These are phyloP conservation scores for Plutomurus gul DNA, from an alignment of 1,140 invertebrate species.

Conservation along the genomic window DNA sequence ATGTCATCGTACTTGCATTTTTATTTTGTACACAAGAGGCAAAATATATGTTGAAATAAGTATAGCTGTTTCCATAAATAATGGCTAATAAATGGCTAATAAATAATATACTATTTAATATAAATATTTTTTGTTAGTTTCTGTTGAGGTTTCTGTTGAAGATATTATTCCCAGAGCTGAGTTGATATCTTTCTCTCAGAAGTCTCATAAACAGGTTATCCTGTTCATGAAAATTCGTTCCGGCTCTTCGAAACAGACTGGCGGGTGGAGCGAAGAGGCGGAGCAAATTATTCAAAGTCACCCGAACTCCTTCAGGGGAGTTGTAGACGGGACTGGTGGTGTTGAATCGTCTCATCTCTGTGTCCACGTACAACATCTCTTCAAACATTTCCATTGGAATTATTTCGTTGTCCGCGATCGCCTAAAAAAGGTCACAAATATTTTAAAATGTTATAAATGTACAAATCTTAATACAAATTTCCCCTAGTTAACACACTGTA, in stretches of 20 bases:
- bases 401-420: neutral
- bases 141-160: neutral
- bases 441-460: no score
- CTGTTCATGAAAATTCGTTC: neutral
- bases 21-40: no score
- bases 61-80: no score
- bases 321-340: neutral
- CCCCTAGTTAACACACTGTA: no score
- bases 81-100: no score
- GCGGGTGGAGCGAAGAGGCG: neutral
- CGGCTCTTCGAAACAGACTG: neutral
- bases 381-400: slow-evolving; percentile 12
- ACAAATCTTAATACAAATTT: no score
- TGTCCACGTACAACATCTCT: neutral
- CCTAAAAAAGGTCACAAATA: neutral
- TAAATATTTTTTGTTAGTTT: no score
- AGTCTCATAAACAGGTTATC: neutral
- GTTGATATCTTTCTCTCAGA: neutral
- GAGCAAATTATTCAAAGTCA: neutral
- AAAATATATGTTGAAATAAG: no score
- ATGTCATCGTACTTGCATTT: no score
- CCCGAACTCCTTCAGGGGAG: neutral
- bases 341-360: neutral
- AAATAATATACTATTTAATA: no score
- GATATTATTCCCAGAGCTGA: neutral